These are phyloP conservation scores for Egretta garzetta DNA, from an alignment of 2,113 vertebrate genomes.

Conservation along the genomic window DNA sequence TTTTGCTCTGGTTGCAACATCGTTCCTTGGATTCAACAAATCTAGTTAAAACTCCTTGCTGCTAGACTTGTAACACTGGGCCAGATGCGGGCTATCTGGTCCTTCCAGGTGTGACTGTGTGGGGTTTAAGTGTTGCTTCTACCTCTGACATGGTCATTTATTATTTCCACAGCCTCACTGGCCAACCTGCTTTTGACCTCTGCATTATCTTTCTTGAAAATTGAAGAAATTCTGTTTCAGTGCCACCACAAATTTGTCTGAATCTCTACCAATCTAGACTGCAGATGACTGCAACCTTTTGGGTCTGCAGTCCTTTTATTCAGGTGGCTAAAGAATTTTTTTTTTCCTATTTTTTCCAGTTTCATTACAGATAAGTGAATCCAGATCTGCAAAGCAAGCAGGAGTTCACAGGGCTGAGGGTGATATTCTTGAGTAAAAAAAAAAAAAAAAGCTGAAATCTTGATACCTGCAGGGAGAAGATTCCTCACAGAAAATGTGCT, in stretches of 20 bases:
- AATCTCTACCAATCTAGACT: neutral
- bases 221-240: neutral
- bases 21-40: neutral
- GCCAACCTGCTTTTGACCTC: neutral
- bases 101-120: neutral
- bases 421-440: neutral
- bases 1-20: neutral
- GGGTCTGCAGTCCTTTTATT: neutral
- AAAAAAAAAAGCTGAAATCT: neutral
- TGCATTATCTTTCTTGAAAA: neutral
- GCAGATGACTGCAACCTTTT: neutral
- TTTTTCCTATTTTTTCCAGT: neutral
- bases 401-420: neutral
- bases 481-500: neutral
- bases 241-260: neutral
- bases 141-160: neutral
- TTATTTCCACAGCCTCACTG: neutral
- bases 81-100: neutral
- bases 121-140: neutral
- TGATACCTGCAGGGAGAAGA: neutral
- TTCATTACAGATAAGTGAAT: neutral
- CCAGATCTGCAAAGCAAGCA: slow-evolving; percentile 4
- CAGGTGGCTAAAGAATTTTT: neutral
- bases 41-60: neutral
- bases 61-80: neutral